A percentile compares a stretch with the other conserved stretches of the same genome.
phyloP scores from a whole-genome alignment of 2,797 vertebrate genomes.

The Gallinago nigripennis region DNA sequence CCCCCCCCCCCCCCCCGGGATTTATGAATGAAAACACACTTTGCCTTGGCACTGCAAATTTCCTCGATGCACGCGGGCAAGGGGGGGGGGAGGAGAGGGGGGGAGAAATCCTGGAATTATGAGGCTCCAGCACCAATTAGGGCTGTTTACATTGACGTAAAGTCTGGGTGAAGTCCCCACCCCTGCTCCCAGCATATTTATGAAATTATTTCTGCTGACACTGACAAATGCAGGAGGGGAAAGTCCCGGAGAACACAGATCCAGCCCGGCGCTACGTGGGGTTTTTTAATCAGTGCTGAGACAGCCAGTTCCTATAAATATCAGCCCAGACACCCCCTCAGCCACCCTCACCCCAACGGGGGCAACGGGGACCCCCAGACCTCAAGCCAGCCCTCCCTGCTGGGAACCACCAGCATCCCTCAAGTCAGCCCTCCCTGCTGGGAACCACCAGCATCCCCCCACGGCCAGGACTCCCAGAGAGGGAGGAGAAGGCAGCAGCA shows the following conservation, averaged over 20 bases:
- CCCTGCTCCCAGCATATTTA: conserved; percentile 64
- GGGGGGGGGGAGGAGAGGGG: background rate
- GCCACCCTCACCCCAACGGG: background rate
- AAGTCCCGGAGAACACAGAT: background rate
- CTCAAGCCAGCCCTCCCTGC: background rate
- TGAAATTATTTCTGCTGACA: conserved; percentile 62
- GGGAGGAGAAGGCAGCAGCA: background rate
- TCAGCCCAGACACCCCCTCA: background rate
- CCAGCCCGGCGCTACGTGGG: background rate
- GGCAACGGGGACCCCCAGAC: background rate
- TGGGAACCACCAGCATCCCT: too few species aligned
- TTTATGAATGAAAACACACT: conserved; percentile 79
- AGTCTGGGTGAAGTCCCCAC: conserved; percentile 75
- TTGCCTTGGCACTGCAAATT: conserved; percentile 78
- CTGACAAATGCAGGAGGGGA: conserved; percentile 62
- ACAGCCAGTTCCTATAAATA: background rate
- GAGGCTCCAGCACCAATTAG: conserved; percentile 95
- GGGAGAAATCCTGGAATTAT: conserved; percentile 83
- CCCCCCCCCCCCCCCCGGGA: background rate
- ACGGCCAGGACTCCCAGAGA: background rate
- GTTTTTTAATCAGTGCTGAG: background rate
- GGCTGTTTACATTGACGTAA: conserved; percentile 89
- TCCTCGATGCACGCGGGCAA: conserved; percentile 79
- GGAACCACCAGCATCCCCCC: background rate
- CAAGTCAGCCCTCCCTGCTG: background rate